Base-by-base conservation (phyloP, 2,888 invertebrate species). In the Lamellibrachia columna region DNA sequence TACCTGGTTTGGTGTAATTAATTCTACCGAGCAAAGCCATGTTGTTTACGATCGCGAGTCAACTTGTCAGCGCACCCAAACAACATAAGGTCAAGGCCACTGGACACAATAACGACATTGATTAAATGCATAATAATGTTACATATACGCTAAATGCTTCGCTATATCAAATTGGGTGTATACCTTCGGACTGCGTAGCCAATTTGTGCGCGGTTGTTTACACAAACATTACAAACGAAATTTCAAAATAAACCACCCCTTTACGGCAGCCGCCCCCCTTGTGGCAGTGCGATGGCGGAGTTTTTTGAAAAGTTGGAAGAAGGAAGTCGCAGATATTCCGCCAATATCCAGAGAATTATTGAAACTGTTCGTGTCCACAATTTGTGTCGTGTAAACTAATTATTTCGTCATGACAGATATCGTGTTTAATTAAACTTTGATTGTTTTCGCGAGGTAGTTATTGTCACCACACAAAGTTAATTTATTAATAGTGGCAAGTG, bases 1-100 rank as follows among this genome's bases (percentile, higher is more conserved):
- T 75, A 75, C 75, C 75, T 75, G 75, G 75, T 75, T 75, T 75
- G 75, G 75, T 75, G 75, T 75, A 75, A 75, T 15, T 22, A 6
- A 75, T 75, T 75, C 75, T 75, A 75, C 75, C 75, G 75, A 75
- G 75, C 75, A 75, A 22, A 75, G 75, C 75, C 75, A 75, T 75
- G 75, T 75, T 75, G 75, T 75, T 22, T 75, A 75, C 22, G 75
- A 15, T 75, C 75, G n/a, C 75, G 22, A 75, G 75, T 15, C 75
- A 75, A 75, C 75, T 75, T 75, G 22, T 75, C 75, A 11, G 75
- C 75, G 75, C 75, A 75, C 75, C 22, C 75, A 60, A 60, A 60
- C 60, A 60, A 60, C 60, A 22, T 75, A 75, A 75, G 75, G 75
- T 75, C 75, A 75, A 75, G 75, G 75, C 75, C 22, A 75, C 22